A percentile compares a stretch with the other conserved stretches of the same genome.
Evolutionary conservation across 2,797 vertebrate genomes (phyloP).

Genomic region (Hydrophis major): DNA sequence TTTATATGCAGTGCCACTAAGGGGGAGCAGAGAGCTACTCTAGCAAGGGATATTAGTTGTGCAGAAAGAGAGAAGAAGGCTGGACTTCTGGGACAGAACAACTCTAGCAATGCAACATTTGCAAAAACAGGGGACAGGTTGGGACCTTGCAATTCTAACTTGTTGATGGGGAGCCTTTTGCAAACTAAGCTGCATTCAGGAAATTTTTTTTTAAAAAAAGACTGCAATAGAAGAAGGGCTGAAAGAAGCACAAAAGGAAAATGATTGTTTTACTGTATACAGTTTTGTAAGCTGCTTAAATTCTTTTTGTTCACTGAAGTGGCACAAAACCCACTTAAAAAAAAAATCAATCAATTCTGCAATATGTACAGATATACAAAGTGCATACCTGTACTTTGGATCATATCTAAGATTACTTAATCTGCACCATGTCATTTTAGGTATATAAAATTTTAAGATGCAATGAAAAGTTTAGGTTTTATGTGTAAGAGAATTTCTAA

Average conservation of each 20-base stretch:
- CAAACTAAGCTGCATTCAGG: not conserved
- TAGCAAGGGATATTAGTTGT: not conserved
- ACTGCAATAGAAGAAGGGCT: not conserved
- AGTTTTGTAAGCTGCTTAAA: not conserved
- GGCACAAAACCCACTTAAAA: not conserved
- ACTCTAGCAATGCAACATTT: not conserved
- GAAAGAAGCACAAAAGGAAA: not conserved
- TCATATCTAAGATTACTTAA: not conserved
- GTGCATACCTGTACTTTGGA: not conserved
- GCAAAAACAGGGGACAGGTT: not conserved
- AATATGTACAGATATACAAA: not conserved
- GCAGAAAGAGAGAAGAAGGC: not conserved
- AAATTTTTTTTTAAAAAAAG: not conserved
- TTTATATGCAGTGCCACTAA: not conserved
- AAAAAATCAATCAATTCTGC: not conserved
- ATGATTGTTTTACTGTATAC: not conserved
- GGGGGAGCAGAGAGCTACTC: not conserved
- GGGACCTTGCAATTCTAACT: not conserved
- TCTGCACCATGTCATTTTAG: not conserved
- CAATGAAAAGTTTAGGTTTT: not conserved
- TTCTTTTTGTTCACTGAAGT: not conserved
- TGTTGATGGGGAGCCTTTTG: accelerated
- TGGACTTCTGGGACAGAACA: not conserved
- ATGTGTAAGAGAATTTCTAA: not conserved
- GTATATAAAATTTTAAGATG: not conserved